A percentile compares a stretch with the other conserved stretches of the same genome.
phyloP scores from a whole-genome alignment of 1,140 invertebrate species.

The Marisa cornuarietis region DNA sequence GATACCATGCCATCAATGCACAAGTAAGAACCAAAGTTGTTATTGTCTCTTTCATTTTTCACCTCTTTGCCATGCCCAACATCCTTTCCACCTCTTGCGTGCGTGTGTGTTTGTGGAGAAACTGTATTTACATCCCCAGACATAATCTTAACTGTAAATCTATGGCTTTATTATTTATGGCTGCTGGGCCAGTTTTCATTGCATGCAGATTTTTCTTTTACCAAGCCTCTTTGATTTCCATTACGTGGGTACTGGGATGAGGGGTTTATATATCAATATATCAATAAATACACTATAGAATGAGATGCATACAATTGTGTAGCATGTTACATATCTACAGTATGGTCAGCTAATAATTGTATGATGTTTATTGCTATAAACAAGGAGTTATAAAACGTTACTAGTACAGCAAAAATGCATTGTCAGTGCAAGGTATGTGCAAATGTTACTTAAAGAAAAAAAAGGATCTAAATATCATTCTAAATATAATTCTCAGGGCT shows the following conservation, averaged over 20 bases:
- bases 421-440: not conserved
- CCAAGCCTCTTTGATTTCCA: too few species aligned
- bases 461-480: too few species aligned
- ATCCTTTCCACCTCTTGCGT: not conserved
- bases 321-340: too few species aligned
- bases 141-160: not conserved
- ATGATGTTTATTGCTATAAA: too few species aligned
- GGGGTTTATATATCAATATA: too few species aligned
- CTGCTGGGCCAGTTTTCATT: not conserved
- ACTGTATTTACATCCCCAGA: not conserved
- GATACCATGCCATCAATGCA: slow-evolving; percentile 18
- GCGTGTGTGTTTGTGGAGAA: not conserved
- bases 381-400: not conserved
- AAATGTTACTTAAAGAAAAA: too few species aligned
- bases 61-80: not conserved
- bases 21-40: not conserved
- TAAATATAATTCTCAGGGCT: too few species aligned
- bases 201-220: not conserved
- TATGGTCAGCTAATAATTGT: too few species aligned
- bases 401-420: slow-evolving; percentile 3
- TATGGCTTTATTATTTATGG: not conserved
- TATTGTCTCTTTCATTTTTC: not conserved
- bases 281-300: too few species aligned
- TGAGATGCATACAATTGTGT: too few species aligned
- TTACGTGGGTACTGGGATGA: too few species aligned